Base-by-base conservation (phyloP, 2,113 vertebrate species). In the Eonycteris spelaea region DNA sequence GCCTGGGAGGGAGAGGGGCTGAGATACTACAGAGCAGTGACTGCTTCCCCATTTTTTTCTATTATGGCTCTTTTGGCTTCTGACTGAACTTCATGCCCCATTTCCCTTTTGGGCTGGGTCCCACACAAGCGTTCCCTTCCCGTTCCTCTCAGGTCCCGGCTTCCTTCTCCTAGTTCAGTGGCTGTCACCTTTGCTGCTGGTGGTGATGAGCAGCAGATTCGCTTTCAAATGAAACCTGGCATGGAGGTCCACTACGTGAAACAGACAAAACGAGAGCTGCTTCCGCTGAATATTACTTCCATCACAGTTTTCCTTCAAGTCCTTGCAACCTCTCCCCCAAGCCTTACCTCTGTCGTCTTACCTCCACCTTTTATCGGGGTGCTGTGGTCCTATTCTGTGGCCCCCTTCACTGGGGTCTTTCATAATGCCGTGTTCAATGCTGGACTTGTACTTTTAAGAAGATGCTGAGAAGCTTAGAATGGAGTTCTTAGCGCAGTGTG, bases 81-180 rank as follows among this genome's bases (percentile, higher is more conserved):
- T 79, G 63, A 40, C 67, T 90, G 89, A 95, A 71, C 82, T 71
- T 86, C 28, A 57, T 11, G 40, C 40, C 43, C 68, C 6, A 1
- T 90, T 94, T 95, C 90, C 82, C 91, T 73, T 71, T 94, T 35
- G 73, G 80, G 67, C n/a, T 51, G n/a, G 30, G 87, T 67, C 74
- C 33, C 83, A 21, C 16, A 0, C 11, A n/a, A 28, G 30, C 0
- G 1, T 77, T 79, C 45, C 88, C 68, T 86, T 95, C 93, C 71
- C 59, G 16, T 71, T 26, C 26, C 45, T 45, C 48, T 61, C 35
- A 8, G 48, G 43, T 40, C 61, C 38, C 33, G 21, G 33, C 74
- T 95, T 97, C 93, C 87, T 87, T 67, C 57, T 88, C 65, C 4
- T 59, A 30, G 74, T 68, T 65, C 63, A 6, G 4, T 26, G 40